A percentile compares a stretch with the other conserved stretches of the same genome.
These are phyloP conservation scores for Columbina picui DNA, from an alignment of 2,113 vertebrate species.

Conservation along the genomic window DNA sequence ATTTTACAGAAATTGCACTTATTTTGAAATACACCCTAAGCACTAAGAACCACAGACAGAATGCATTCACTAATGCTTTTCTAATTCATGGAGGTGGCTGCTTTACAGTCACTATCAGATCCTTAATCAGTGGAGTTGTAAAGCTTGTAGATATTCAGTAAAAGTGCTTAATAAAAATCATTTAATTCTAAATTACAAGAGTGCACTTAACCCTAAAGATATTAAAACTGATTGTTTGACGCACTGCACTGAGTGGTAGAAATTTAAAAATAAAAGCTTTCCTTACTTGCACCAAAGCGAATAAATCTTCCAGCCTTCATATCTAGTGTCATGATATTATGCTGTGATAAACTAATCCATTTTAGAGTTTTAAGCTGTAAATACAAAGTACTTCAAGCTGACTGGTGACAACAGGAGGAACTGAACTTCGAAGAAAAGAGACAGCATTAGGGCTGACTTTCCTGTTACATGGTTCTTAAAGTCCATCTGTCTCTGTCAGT, in stretches of 20 bases:
- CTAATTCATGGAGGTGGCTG: conserved; percentile 73
- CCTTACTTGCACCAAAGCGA: conserved; percentile 74
- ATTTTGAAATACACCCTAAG: conserved; percentile 60
- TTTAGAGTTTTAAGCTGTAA: conserved; percentile 78
- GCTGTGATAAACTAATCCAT: conserved; percentile 77
- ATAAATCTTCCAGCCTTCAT: conserved; percentile 65
- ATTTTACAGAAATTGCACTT: conserved; percentile 64
- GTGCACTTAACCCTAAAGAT: conserved; percentile 85
- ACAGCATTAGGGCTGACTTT: conserved; percentile 14
- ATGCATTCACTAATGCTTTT: conserved; percentile 73
- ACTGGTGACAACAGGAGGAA: conserved; percentile 73
- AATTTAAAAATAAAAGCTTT: conserved; percentile 83
- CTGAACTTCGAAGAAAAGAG: conserved; percentile 72
- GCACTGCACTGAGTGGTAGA: conserved; percentile 73
- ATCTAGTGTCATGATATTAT: conserved; percentile 73
- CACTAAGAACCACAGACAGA: conserved; percentile 50
- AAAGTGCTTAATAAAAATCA: conserved; percentile 86
- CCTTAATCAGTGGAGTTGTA: conserved; percentile 82
- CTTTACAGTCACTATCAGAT: conserved; percentile 77
- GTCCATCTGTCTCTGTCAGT: background rate
- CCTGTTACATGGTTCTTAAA: conserved; percentile 20
- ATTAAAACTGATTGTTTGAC: conserved; percentile 84
- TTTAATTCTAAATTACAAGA: conserved; percentile 83
- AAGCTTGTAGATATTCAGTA: conserved; percentile 77
- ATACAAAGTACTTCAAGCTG: conserved; percentile 79